These are phyloP conservation scores for Papio anubis DNA, from an alignment of 2,113 vertebrate genomes.

Conservation along the genomic window DNA sequence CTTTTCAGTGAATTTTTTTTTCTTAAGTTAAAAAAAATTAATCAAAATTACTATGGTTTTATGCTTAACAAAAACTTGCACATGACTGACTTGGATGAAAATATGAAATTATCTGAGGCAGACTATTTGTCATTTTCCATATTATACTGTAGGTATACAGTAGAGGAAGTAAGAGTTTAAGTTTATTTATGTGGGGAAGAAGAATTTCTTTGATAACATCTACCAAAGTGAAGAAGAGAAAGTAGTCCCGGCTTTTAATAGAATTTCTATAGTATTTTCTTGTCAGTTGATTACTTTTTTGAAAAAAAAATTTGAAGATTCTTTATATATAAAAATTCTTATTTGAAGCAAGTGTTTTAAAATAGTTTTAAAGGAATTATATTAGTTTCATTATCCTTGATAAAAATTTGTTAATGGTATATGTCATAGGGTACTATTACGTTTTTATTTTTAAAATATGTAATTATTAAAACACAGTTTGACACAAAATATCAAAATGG, in stretches of 20 bases:
- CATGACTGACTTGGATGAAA: background rate
- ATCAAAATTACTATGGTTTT: background rate
- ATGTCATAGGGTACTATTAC: background rate
- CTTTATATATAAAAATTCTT: background rate
- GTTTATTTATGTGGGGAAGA: background rate
- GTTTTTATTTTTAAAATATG: conserved; percentile 38
- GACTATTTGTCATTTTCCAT: background rate
- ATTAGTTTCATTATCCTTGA: background rate
- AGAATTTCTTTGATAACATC: background rate
- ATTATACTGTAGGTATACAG: background rate
- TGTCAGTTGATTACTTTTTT: background rate
- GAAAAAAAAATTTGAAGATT: background rate
- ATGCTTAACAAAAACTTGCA: background rate
- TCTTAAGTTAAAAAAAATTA: background rate
- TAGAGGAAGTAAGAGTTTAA: conserved; percentile 31
- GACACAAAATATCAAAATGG: background rate
- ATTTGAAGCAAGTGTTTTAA: conserved; percentile 12
- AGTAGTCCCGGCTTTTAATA: background rate
- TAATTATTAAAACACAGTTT: conserved; percentile 27
- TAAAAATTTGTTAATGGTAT: background rate
- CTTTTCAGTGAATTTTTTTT: background rate
- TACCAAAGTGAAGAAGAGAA: conserved; percentile 8
- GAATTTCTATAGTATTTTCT: background rate
- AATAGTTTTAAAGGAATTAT: background rate
- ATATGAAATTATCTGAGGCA: conserved; percentile 1